Evolutionary conservation across 2,888 invertebrate genomes (phyloP).

Genomic region (Eutolmus rufibarbis): DNA sequence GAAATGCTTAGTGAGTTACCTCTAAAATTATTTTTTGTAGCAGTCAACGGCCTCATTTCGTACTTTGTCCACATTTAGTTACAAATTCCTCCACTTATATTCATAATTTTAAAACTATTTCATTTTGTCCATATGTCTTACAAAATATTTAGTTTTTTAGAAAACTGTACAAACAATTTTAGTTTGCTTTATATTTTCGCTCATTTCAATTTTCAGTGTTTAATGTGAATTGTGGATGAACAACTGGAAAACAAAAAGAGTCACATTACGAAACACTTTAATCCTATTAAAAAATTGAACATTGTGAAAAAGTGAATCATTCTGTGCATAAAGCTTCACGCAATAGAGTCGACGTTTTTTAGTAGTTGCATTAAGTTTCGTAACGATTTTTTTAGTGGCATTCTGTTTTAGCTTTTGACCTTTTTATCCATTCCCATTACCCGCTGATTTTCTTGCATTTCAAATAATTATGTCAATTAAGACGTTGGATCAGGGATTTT

Average conservation of each 20-base stretch:
- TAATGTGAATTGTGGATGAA: neutral
- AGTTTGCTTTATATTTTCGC: neutral
- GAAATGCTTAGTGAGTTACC: neutral
- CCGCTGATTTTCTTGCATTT: neutral
- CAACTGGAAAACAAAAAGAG: neutral
- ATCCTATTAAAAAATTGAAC: neutral
- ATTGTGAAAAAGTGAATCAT: neutral
- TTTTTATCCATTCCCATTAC: neutral
- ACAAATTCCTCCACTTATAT: neutral
- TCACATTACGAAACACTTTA: neutral
- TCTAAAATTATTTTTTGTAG: neutral
- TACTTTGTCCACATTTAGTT: neutral
- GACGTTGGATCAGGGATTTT: neutral
- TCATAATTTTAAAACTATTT: neutral
- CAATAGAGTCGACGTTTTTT: neutral
- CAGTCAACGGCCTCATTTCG: neutral
- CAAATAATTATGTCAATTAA: neutral
- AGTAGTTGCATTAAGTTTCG: neutral
- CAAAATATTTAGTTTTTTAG: neutral
- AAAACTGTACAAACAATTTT: neutral
- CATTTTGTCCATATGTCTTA: too few relatives aligned
- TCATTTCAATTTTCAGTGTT: neutral
- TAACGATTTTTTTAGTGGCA: neutral
- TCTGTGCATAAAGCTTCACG: neutral
- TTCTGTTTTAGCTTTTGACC: neutral